Evolutionary conservation across 2,797 vertebrate genomes (phyloP).

Genomic region (Falco peregrinus): DNA sequence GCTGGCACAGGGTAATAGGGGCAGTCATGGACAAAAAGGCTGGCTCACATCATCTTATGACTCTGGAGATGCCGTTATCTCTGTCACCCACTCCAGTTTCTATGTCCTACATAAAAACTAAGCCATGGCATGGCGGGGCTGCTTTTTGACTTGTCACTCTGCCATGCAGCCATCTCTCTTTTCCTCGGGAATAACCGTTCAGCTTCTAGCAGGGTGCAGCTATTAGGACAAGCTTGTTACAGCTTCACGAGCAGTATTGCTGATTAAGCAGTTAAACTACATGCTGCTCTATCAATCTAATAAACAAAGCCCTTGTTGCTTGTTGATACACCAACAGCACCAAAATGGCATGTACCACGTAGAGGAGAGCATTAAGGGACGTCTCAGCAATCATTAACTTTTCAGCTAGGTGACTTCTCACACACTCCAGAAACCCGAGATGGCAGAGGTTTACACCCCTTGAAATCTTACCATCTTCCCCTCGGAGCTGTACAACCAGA

Average conservation of each 20-base stretch:
- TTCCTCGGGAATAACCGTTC: not conserved
- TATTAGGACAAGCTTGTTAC: not conserved
- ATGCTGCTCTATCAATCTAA: not conserved
- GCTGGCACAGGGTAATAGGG: not conserved
- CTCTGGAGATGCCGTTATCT: not conserved
- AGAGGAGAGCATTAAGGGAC: not conserved
- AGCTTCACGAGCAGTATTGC: not conserved
- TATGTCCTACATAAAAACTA: not conserved
- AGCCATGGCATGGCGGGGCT: not conserved
- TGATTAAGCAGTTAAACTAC: constrained; percentile 7
- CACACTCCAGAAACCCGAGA: not conserved
- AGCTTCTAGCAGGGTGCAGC: not conserved
- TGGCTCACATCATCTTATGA: not conserved
- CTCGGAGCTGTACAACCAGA: rapidly evolving
- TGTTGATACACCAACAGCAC: not conserved
- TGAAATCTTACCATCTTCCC: not conserved
- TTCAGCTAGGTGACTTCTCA: not conserved
- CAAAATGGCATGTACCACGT: not conserved
- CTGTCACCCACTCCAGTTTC: not conserved
- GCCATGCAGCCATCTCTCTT: not conserved
- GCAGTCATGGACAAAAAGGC: constrained; percentile 1
- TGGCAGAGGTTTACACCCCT: not conserved
- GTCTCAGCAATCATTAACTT: not conserved
- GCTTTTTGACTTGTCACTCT: not conserved
- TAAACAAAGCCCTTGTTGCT: not conserved